phyloP scores from a whole-genome alignment of 1,140 invertebrate species.

The Cyrtorhinus lividipennis region DNA sequence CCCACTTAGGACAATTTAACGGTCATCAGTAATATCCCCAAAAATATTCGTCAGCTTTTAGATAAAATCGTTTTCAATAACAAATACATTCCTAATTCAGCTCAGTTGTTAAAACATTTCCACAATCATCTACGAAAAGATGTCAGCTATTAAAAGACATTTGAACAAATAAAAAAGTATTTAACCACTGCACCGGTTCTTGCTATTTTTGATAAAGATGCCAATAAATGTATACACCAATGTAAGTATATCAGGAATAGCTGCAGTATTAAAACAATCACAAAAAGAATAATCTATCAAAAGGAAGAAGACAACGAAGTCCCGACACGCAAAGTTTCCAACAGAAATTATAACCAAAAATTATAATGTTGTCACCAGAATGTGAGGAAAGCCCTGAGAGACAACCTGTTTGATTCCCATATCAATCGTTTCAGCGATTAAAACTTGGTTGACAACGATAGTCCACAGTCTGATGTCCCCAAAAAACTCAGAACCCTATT shows the following conservation, averaged over 20 bases:
- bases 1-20: slow-evolving; percentile 27
- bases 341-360: no score
- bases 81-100: slow-evolving; percentile 27
- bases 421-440: no score
- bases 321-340: no score
- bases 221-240: slow-evolving; percentile 28
- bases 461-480: no score
- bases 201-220: slow-evolving; percentile 6
- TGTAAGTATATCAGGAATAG: slow-evolving; percentile 24
- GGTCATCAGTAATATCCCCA: slow-evolving; percentile 27
- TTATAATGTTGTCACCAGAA: no score
- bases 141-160: not conserved
- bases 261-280: not conserved
- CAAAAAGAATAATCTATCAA: no score
- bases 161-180: not conserved
- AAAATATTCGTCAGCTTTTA: slow-evolving; percentile 26
- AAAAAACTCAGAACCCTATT: no score
- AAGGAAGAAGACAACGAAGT: no score
- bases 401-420: no score
- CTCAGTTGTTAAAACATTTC: slow-evolving; percentile 27
- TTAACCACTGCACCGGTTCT: slow-evolving; percentile 1
- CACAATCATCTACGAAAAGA: slow-evolving; percentile 28
- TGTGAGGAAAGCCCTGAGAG: no score
- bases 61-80: slow-evolving; percentile 29
- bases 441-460: no score